Evolutionary conservation across 2,797 vertebrate species (phyloP), one percentile per base, ranked within the genome.

Genomic region (Siniperca scherzeri): DNA sequence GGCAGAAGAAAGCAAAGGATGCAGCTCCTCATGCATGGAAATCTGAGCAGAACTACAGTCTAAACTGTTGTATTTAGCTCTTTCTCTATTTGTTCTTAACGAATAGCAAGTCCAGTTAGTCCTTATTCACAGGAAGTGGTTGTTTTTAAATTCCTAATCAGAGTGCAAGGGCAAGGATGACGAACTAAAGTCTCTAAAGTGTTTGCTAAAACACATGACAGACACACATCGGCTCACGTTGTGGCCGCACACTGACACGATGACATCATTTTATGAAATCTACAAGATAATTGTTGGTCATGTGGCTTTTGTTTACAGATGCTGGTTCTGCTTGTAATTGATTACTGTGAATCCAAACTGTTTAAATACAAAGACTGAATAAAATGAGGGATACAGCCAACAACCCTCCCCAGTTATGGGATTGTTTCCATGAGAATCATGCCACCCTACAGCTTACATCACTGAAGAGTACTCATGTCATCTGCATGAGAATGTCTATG

Each of bases 391-490:
- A 40, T 19, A 21, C 13, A 25, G 33, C 12, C 27, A 11, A 17
- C 2, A 33, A 21, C 21, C 40, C 2, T 12, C 1, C 1, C 0
- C 2, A 64, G 44, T 22, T 48, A 13, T 7, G 25, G 27, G 27
- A 40, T 11, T 27, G 33, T 74, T 56, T 44, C n/a, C 33, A 52
- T 70, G 65, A 42, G 64, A 81, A 64, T 13, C 33, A n/a, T 4
- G 22, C 22, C 33, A 33, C 7, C 42, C 4, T 44, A 7, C 27
- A n/a, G 25, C 44, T 67, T 75, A 30, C 76, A 70, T 78, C 55
- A 80, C 44, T 27, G 17, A 21, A 21, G 19, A 33, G 21, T 5
- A 0, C 13, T 66, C 2, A 30, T 57, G 16, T 38, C 27, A 9
- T 13, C 21, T 25, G 22, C 14, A 12, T 11, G 3, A 17, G 17